These are phyloP conservation scores for Phragmatobia fuliginosa DNA, from an alignment of 2,888 invertebrate genomes.

Conservation along the genomic window DNA sequence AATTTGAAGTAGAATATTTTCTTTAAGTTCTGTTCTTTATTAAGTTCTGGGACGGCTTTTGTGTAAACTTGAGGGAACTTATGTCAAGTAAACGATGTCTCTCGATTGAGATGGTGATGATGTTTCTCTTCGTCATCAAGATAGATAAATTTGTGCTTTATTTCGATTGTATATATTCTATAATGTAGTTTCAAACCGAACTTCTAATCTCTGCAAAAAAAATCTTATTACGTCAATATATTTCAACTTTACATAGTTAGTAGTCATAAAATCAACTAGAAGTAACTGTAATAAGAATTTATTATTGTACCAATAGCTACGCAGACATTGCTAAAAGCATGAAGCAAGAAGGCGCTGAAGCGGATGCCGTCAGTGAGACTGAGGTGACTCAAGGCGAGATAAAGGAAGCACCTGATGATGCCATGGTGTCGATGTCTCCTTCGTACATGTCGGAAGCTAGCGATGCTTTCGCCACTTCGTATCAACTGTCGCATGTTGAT, in stretches of 20 bases:
- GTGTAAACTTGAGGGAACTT: too few species aligned
- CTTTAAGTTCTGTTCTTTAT: too few species aligned
- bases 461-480: slow-evolving; percentile 61
- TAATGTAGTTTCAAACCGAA: too few species aligned
- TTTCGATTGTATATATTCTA: too few species aligned
- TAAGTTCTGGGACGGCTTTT: too few species aligned
- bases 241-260: not conserved
- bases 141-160: too few species aligned
- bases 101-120: too few species aligned
- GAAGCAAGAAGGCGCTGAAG: slow-evolving; percentile 64
- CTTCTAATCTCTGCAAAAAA: not conserved
- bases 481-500: slow-evolving; percentile 64
- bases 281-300: not conserved
- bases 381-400: slow-evolving; percentile 45
- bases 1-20: too few species aligned
- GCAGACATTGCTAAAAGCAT: slow-evolving; percentile 89
- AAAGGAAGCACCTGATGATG: slow-evolving; percentile 60
- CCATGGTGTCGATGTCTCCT: slow-evolving; percentile 62
- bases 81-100: too few species aligned
- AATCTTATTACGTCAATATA: not conserved
- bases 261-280: not conserved
- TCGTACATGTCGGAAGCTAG: slow-evolving; percentile 70
- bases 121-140: too few species aligned
- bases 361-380: slow-evolving; percentile 51
- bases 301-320: slow-evolving; percentile 82